A percentile compares a stretch with the other conserved stretches of the same genome.
phyloP scores from a whole-genome alignment of 2,113 vertebrate species.

The Pomatorhinus ruficollis region DNA sequence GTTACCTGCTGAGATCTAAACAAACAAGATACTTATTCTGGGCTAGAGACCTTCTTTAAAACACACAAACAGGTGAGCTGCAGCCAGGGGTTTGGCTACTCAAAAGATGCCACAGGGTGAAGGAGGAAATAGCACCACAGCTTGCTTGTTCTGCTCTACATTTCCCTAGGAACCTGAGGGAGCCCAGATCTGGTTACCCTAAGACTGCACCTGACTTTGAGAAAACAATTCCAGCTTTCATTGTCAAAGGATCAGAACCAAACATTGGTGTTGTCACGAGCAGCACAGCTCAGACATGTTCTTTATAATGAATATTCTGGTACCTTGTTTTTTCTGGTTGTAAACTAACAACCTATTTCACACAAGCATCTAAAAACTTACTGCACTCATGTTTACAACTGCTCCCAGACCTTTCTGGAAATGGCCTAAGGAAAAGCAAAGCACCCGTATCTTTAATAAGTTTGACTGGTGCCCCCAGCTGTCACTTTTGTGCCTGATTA shows the following conservation, averaged over 20 bases:
- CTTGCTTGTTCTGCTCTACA: background rate
- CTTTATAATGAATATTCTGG: background rate
- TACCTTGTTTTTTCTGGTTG: background rate
- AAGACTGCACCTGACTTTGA: background rate
- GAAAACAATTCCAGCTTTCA: background rate
- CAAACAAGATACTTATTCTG: background rate
- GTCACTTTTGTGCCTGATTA: constrained; percentile 1
- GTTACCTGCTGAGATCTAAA: background rate
- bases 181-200: background rate
- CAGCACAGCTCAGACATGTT: background rate
- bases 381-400: background rate
- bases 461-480: background rate
- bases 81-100: background rate
- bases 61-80: background rate
- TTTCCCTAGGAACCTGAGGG: background rate
- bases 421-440: constrained; percentile 18
- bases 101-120: background rate
- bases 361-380: background rate
- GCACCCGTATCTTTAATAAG: background rate
- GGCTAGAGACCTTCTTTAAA: background rate
- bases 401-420: background rate
- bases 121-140: background rate
- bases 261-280: background rate
- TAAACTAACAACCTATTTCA: background rate
- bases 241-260: background rate